phyloP scores from a whole-genome alignment of 2,888 invertebrate species.

The Spilosoma lubricipeda region DNA sequence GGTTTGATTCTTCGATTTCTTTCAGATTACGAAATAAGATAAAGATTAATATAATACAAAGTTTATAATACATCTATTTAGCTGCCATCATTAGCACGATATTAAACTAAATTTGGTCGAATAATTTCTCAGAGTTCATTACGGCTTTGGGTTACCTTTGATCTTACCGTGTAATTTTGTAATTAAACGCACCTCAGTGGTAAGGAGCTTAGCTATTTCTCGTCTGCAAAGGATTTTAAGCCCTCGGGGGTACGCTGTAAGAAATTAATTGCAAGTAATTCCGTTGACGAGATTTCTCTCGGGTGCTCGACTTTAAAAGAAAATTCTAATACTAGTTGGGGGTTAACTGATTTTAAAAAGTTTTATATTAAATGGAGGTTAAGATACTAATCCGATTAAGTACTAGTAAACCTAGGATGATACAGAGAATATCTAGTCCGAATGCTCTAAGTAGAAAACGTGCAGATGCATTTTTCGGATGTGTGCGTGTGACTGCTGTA shows the following conservation, averaged over 20 bases:
- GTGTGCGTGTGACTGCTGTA: too few relatives aligned
- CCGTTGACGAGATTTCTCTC: neutral
- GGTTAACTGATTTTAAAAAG: neutral
- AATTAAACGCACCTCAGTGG: constrained; percentile 47
- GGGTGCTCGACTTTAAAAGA: neutral
- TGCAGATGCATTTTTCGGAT: too few relatives aligned
- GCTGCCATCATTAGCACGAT: constrained; percentile 21
- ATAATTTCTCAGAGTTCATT: constrained; percentile 45
- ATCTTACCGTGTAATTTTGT: constrained; percentile 48
- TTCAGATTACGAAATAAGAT: neutral
- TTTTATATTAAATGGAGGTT: neutral
- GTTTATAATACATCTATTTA: constrained; percentile 10
- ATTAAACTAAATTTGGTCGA: constrained; percentile 20
- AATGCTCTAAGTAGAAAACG: too few relatives aligned
- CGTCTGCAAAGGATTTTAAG: constrained; percentile 27
- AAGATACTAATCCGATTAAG: neutral
- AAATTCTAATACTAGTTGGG: constrained; percentile 6
- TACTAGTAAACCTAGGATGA: neutral
- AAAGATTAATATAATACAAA: too few relatives aligned
- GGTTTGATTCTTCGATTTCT: too few relatives aligned
- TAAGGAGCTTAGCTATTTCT: constrained; percentile 20
- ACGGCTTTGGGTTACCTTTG: constrained; percentile 50
- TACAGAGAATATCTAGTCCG: too few relatives aligned
- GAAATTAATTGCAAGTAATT: constrained; percentile 1
- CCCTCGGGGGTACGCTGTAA: constrained; percentile 12